Percentiles rank a stretch among this genome's conserved stretches.
Evolutionary conservation across 2,113 vertebrate species (phyloP).

Genomic region (Columbina picui): DNA sequence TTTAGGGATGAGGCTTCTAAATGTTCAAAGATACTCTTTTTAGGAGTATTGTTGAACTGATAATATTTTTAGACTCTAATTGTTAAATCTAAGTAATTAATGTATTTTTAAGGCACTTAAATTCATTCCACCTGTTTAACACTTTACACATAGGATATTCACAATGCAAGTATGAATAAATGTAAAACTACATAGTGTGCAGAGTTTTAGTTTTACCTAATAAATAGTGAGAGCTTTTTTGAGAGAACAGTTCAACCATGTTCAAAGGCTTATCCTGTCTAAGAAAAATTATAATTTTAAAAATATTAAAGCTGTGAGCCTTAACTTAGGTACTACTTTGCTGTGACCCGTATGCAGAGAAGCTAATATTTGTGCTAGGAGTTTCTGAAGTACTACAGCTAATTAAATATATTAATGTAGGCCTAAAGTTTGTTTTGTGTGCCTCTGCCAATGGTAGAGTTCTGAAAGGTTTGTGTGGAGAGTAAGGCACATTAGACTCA

Average conservation of each 20-base stretch:
- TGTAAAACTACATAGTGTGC: neutral
- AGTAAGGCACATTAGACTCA: neutral
- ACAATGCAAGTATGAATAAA: neutral
- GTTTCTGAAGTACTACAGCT: neutral
- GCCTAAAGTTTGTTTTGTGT: neutral
- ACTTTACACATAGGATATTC: neutral
- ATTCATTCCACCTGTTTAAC: neutral
- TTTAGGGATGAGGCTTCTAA: neutral
- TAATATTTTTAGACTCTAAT: neutral
- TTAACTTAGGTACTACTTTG: neutral
- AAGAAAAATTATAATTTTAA: neutral
- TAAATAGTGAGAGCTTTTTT: neutral
- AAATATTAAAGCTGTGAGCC: neutral
- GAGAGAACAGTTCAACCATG: accelerated
- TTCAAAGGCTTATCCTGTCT: neutral
- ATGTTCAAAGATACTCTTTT: neutral
- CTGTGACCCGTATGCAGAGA: neutral
- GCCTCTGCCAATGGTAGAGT: neutral
- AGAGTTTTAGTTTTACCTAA: neutral
- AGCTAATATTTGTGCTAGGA: neutral
- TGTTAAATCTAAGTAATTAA: neutral
- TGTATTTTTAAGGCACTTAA: neutral
- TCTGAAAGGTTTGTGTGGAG: neutral
- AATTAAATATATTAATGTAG: neutral
- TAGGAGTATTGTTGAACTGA: neutral